Percentiles rank a stretch among this genome's conserved stretches.
Conservation (phyloP, 2,113 vertebrate genomes). For the Percina caprodes region DNA sequence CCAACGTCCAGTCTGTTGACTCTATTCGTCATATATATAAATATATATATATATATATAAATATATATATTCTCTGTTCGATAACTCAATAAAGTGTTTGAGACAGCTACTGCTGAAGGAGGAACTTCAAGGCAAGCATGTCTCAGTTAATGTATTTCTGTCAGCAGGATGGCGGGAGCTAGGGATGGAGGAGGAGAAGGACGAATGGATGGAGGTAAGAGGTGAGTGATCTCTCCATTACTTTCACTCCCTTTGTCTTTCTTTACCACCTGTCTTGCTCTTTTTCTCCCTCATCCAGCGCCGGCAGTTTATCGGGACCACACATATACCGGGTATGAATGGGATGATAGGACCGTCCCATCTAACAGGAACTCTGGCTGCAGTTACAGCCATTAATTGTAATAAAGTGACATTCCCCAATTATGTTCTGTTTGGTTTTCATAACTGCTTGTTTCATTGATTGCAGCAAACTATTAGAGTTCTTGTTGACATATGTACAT, state of each 20-base stretch:
- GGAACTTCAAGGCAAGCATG: slow-evolving; percentile 73
- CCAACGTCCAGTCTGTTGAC: slow-evolving; percentile 78
- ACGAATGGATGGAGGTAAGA: slow-evolving; percentile 49
- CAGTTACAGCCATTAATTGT: slow-evolving; percentile 12
- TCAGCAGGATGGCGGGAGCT: slow-evolving; percentile 66
- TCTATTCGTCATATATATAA: slow-evolving; percentile 83
- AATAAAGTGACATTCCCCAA: slow-evolving; percentile 35
- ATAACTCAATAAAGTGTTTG: slow-evolving; percentile 83
- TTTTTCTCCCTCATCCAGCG: not conserved
- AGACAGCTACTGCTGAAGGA: slow-evolving; percentile 78
- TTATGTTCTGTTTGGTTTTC: slow-evolving; percentile 41
- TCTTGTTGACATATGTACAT: slow-evolving; percentile 23
- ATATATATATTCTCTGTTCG: slow-evolving; percentile 79
- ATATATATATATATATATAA: no score
- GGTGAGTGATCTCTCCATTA: slow-evolving; percentile 55
- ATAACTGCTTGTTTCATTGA: slow-evolving; percentile 40
- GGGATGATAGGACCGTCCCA: not conserved
- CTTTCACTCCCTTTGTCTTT: slow-evolving; percentile 21
- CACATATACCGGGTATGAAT: no score
- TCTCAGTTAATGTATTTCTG: slow-evolving; percentile 80
- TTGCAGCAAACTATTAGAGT: slow-evolving; percentile 31
- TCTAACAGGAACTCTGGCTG: not conserved
- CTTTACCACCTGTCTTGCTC: not conserved
- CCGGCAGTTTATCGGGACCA: not conserved
- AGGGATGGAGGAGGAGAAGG: slow-evolving; percentile 54